Evolutionary conservation across 37 sponge, comb jelly and placozoan genomes (phyloP), one percentile per base, ranked within the genome.

Genomic region (Dysidea cf. avara): DNA sequence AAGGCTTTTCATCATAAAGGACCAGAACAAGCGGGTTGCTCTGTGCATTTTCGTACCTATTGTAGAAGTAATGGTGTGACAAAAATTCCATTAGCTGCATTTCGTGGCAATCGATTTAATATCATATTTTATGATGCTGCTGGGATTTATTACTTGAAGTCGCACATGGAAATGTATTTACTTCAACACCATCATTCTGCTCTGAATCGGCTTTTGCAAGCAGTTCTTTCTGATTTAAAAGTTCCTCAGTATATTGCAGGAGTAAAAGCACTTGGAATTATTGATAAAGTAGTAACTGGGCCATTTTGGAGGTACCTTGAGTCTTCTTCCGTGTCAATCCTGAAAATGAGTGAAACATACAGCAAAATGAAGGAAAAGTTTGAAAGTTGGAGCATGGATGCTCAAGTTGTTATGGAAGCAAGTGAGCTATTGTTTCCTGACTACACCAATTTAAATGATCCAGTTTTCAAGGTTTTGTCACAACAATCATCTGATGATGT

Each of bases 1-100:
- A 84, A 84, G 39, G 85, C 85, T 36, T 69, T 84, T 25, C 85
- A 84, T 7, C 21, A 76, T 13, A 5, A 61, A 29, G 77, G 85
- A 1, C 55, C 66, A 21, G 56, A 84, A 53, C 71, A 84, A 61
- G 46, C 39, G 21, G 78, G 78, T 2, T 9, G 57, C 25, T 53
- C 39, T 7, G 18, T 5, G 7, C 21, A 26, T 2, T 79, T 79
- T 58, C 48, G 61, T 2, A 43, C 69, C 4, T 79, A 69, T 39
- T 22, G 54, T 7, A 60, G 35, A 71, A 59, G 32, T 17, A 53
- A 63, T 3, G 61, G 62, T 0, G 28, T 80, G 2, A 22, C 1
- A 26, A 63, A 63, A 53, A 62, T 80, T 62, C 81, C 81, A 22
- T 63, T 80, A 33, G 81, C 81, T 1, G 25, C 12, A 1, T 80